Evolutionary conservation across 1,140 invertebrate genomes (phyloP), one percentile per base, ranked within the genome.

Genomic region (Sinella curviseta): DNA sequence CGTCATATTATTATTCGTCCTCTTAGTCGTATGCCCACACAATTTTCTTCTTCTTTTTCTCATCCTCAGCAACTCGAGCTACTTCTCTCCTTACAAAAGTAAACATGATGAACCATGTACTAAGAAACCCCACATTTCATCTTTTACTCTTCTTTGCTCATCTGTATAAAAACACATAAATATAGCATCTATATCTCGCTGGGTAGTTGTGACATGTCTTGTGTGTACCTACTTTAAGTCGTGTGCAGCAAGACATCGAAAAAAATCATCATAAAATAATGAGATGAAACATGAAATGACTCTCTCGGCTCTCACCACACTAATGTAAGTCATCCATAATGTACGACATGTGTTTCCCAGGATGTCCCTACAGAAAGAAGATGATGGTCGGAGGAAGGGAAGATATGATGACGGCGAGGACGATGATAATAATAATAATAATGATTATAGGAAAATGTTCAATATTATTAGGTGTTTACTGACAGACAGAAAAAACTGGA

Each of bases 191-290:
- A 48, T 48, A 48, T 48, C 39, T 48, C n/a, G n/a, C n/a, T n/a
- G n/a, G n/a, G n/a, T n/a, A n/a, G n/a, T n/a, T n/a, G n/a, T n/a
- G n/a, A n/a, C n/a, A 26, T 60, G 24, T n/a, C 57, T 60, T 60
- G 57, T 60, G 8, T 48, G 39, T 48, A 48, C 39, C 57, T 65
- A 65, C 57, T n/a, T 65, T 4, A n/a, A 16, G 26, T 70, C 65
- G 65, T 70, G 65, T 70, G 30, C 57, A 65, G 24, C 65, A 70
- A 70, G 65, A 8, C 65, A 33, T 70, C 65, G 4, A 70, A 70
- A 48, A n/a, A 48, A 70, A 70, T 70, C 30, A 54, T 77, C 80
- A 79, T 81, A 81, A 81, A 81, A 67, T 81, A 81, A 81, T 81
- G 80, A 81, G 77, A 79, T 81, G 80, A 77, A 48, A 67, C 74